Conservation (phyloP, 2,113 vertebrate genomes). For the Periophthalmodon schlosseri region DNA sequence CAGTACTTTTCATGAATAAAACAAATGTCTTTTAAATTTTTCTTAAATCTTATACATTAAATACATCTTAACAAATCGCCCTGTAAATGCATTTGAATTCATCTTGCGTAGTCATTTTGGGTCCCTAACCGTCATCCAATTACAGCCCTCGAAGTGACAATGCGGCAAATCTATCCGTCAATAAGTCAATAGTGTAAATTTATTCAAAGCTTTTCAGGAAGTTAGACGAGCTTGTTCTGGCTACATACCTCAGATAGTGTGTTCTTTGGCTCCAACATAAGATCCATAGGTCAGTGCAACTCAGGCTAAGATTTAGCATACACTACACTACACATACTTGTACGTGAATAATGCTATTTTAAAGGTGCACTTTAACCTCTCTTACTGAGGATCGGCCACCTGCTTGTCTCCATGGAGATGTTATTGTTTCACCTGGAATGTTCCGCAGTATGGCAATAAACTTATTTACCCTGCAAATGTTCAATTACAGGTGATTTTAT, state of each 20-base stretch:
- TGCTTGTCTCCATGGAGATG: no score
- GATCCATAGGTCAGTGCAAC: background rate
- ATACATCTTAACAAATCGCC: background rate
- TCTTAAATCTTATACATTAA: no score
- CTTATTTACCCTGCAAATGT: no score
- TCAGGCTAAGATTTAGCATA: background rate
- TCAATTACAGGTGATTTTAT: no score
- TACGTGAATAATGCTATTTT: no score
- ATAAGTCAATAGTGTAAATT: constrained; percentile 3
- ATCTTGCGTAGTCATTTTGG: background rate
- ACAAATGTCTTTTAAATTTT: background rate
- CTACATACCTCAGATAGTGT: background rate
- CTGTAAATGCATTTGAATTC: background rate
- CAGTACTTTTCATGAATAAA: background rate
- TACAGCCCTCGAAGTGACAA: background rate
- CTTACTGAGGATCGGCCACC: no score
- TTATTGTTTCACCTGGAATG: no score
- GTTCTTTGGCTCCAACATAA: background rate
- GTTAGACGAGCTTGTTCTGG: background rate
- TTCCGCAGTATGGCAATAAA: no score
- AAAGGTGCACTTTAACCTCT: no score
- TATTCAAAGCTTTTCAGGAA: background rate
- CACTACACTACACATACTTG: no score
- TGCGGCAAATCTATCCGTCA: background rate
- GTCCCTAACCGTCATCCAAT: background rate